phyloP scores from a whole-genome alignment of 2,888 invertebrate species.

The Drosophila infuscata region DNA sequence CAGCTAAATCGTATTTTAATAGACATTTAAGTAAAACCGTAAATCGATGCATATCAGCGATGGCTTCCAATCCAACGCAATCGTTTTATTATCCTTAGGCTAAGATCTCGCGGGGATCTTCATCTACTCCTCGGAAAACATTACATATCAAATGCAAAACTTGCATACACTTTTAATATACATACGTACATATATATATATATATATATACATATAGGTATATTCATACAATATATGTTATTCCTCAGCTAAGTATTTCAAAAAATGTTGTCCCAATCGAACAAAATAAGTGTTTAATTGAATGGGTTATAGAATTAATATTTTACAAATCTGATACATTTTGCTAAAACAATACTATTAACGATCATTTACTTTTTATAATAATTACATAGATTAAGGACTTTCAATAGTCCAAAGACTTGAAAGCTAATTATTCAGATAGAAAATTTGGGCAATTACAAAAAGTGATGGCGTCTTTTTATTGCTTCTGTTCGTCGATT shows the following conservation, averaged over 20 bases:
- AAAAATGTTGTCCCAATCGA: constrained; percentile 39
- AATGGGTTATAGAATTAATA: neutral
- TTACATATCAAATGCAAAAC: constrained; percentile 50
- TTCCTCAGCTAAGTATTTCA: constrained; percentile 32
- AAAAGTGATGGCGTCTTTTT: neutral
- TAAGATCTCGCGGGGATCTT: constrained; percentile 10
- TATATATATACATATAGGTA: neutral
- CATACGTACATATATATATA: neutral
- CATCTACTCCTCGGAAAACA: neutral
- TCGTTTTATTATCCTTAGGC: constrained; percentile 21
- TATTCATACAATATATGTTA: constrained; percentile 20
- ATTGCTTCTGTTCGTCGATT: neutral
- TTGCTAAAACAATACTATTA: neutral
- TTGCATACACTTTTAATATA: constrained; percentile 25
- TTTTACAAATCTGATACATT: neutral
- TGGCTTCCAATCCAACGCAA: constrained; percentile 38
- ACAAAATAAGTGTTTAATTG: neutral
- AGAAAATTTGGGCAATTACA: neutral
- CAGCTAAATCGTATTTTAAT: constrained; percentile 20
- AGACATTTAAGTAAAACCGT: constrained; percentile 4
- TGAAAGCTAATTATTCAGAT: neutral
- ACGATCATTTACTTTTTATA: neutral
- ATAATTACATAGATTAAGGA: neutral
- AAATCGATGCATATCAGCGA: constrained; percentile 71
- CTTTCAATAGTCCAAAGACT: neutral